Evolutionary conservation across 2,888 invertebrate species (phyloP), one percentile per base, ranked within the genome.

Genomic region (Parasteatoda lunata): DNA sequence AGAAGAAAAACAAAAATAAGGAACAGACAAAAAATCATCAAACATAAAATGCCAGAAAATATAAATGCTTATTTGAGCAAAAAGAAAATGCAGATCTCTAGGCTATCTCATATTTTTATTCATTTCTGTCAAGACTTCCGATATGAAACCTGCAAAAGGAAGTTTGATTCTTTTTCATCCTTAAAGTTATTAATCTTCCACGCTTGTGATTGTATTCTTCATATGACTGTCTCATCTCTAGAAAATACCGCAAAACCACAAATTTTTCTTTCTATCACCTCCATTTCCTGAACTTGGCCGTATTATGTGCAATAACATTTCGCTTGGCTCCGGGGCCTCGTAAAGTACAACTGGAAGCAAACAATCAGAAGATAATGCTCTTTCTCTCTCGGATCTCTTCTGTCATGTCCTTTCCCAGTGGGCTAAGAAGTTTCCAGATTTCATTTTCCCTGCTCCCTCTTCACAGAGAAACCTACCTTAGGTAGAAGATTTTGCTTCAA

Each of bases 311-410:
- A 80, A 80, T 72, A 72, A 80, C 73, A 72, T 72, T 73, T 72
- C 54, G 51, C 52, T 15, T 47, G 6, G 75, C 81, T 75, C 81
- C 11, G 5, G 81, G 81, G 81, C 81, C 52, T 73, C 69, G 68
- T 81, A 81, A 81, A 75, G 68, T 69, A 75, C 75, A 68, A 75
- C 81, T 75, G 59, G 81, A 69, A 81, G 69, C 81, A 81, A 81
- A 81, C 81, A 81, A 81, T 81, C 81, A 81, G 69, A 68, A 69
- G 59, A 66, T 73, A 80, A 80, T 72, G 73, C 66, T 73, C 72
- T 80, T 80, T 73, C 66, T 80, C 73, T 52, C 64, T 72, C 66
- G 47, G 48, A 49, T 66, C 66, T 52, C 51, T 54, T 71, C 65
- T 71, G 81, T 66, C 75, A 59, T 49, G 66, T 54, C 6, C 48